phyloP scores from a whole-genome alignment of 92 coral and sea anemone species.

The Epizoanthus rinbou region DNA sequence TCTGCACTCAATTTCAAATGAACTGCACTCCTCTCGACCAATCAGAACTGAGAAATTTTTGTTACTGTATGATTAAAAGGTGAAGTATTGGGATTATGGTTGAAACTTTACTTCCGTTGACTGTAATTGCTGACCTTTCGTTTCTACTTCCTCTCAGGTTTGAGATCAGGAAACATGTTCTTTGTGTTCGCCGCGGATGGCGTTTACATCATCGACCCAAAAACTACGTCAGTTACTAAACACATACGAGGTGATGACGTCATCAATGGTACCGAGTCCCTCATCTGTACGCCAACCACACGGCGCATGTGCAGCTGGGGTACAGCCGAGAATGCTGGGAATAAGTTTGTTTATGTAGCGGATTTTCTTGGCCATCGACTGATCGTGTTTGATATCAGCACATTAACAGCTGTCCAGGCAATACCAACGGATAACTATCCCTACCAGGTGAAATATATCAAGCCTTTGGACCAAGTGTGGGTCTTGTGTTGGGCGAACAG shows the following conservation, averaged over 20 bases:
- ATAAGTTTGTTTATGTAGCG: slow-evolving; percentile 57
- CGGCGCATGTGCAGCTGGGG: slow-evolving; percentile 69
- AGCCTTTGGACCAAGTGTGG: slow-evolving; percentile 65
- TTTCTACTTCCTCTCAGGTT: background rate
- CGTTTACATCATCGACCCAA: slow-evolving; percentile 71
- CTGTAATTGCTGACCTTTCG: no score
- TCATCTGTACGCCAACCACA: slow-evolving; percentile 60
- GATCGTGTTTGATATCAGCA: slow-evolving; percentile 53
- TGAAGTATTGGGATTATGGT: no score
- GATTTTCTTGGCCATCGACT: slow-evolving; percentile 64
- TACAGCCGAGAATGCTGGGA: slow-evolving; percentile 61
- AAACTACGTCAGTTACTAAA: slow-evolving; percentile 48
- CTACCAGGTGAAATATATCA: slow-evolving; percentile 61
- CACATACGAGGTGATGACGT: slow-evolving; percentile 66
- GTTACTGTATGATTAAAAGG: no score
- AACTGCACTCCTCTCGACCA: no score
- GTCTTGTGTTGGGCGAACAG: slow-evolving; percentile 50
- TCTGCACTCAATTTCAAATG: no score
- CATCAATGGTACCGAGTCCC: slow-evolving; percentile 52
- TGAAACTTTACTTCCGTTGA: no score
- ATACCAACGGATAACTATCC: slow-evolving; percentile 51
- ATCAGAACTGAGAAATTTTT: no score
- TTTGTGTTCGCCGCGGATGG: slow-evolving; percentile 71
- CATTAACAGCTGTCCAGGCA: slow-evolving; percentile 51
- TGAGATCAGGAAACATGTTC: slow-evolving; percentile 47